These are phyloP conservation scores for Solea senegalensis DNA, from an alignment of 2,113 vertebrate species.

Conservation along the genomic window DNA sequence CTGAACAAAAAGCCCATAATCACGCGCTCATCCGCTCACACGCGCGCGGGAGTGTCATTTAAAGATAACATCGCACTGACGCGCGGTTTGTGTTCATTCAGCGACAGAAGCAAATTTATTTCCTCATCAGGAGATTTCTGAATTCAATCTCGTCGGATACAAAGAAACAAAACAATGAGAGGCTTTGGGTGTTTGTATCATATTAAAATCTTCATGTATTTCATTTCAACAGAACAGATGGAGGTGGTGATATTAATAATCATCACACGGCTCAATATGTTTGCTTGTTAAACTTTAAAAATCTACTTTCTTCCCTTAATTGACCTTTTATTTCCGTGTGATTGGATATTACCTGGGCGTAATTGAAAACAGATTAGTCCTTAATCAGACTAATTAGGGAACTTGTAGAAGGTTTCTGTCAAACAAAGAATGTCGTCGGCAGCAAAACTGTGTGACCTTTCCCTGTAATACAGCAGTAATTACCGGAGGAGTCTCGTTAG, in stretches of 20 bases:
- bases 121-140: slow-evolving; percentile 12
- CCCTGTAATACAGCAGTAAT: slow-evolving; percentile 33
- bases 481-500: slow-evolving; percentile 9
- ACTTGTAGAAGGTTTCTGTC: neutral
- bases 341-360: slow-evolving; percentile 7
- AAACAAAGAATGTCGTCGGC: neutral
- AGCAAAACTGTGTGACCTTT: slow-evolving; percentile 48
- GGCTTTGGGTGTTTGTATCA: neutral
- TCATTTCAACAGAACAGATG: neutral
- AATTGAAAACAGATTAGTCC: slow-evolving; percentile 11
- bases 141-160: slow-evolving; percentile 9
- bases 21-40: neutral
- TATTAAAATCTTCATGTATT: neutral
- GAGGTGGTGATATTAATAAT: neutral
- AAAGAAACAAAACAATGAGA: neutral
- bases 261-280: neutral
- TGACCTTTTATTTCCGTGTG: neutral
- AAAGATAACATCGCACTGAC: slow-evolving; percentile 41
- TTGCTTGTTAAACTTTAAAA: neutral
- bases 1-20: slow-evolving; percentile 1
- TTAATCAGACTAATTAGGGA: slow-evolving; percentile 26
- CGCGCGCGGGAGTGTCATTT: slow-evolving; percentile 17
- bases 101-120: slow-evolving; percentile 34
- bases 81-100: slow-evolving; percentile 26
- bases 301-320: no score